A percentile compares a stretch with the other conserved stretches of the same genome.
phyloP scores from a whole-genome alignment of 2,888 invertebrate genomes.

The Yponomeuta plumbellus region DNA sequence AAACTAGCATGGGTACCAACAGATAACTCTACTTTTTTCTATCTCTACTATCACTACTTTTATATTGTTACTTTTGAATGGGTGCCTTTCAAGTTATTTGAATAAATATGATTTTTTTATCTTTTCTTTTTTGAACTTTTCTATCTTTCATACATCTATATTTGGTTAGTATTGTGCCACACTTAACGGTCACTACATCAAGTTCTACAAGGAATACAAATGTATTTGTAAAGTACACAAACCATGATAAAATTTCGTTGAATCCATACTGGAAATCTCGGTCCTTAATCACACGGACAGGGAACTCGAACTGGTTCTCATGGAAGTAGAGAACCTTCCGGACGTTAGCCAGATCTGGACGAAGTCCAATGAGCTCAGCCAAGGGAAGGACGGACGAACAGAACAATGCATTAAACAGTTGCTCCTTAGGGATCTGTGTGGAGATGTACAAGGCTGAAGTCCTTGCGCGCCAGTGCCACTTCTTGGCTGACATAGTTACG shows the following conservation, averaged over 20 bases:
- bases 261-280: constrained; percentile 86
- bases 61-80: no score
- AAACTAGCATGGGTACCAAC: no score
- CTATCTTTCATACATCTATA: no score
- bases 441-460: constrained; percentile 80
- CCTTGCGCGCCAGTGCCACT: constrained; percentile 87
- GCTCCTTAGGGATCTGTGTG: constrained; percentile 72
- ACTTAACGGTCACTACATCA: no score
- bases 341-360: constrained; percentile 76
- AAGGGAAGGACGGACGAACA: constrained; percentile 82
- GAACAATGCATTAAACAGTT: constrained; percentile 75
- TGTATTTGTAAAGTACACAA: constrained; percentile 3
- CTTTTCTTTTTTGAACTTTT: no score
- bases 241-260: constrained; percentile 68
- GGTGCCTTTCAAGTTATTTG: no score
- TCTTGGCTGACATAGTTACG: constrained; percentile 79
- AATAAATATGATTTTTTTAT: no score
- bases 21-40: no score
- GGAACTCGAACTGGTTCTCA: constrained; percentile 86
- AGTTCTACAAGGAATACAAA: no score
- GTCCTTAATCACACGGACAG: constrained; percentile 78
- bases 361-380: constrained; percentile 80
- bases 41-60: no score
- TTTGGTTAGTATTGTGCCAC: no score
- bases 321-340: constrained; percentile 85